Evolutionary conservation across 2,888 invertebrate species (phyloP).

Genomic region (Pandemis heparana): DNA sequence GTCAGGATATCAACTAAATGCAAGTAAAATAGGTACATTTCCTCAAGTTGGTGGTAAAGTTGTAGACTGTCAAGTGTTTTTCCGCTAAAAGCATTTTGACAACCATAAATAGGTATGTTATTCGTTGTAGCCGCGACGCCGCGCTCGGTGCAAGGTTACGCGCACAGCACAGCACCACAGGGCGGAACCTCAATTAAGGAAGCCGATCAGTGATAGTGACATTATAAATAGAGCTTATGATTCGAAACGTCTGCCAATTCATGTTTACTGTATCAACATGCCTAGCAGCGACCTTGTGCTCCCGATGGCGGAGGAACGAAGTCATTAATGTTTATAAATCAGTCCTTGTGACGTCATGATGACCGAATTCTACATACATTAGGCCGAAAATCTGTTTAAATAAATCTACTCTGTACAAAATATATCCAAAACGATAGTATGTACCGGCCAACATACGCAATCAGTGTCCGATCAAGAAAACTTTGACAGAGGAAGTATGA

Average conservation of each 20-base stretch:
- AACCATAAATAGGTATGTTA: neutral
- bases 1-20: neutral
- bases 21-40: neutral
- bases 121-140: neutral
- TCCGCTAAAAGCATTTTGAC: neutral
- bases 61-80: neutral
- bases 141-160: slow-evolving; percentile 44
- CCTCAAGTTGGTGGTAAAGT: neutral
- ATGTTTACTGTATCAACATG: slow-evolving; percentile 73
- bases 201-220: slow-evolving; percentile 60
- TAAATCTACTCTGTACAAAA: slow-evolving; percentile 47
- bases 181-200: slow-evolving; percentile 72
- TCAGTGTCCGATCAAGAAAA: neutral
- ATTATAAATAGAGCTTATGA: slow-evolving; percentile 72
- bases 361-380: slow-evolving; percentile 71
- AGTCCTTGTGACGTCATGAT: slow-evolving; percentile 79
- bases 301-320: slow-evolving; percentile 74
- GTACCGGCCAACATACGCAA: neutral
- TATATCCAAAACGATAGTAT: slow-evolving; percentile 37
- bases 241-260: slow-evolving; percentile 70
- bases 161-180: slow-evolving; percentile 55
- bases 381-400: slow-evolving; percentile 53
- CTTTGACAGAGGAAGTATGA: slow-evolving; percentile 12
- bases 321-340: slow-evolving; percentile 79
- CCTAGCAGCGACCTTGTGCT: slow-evolving; percentile 77